Evolutionary conservation across 2,888 invertebrate genomes (phyloP), one percentile per base, ranked within the genome.

Genomic region (Philhelius pedissequus): DNA sequence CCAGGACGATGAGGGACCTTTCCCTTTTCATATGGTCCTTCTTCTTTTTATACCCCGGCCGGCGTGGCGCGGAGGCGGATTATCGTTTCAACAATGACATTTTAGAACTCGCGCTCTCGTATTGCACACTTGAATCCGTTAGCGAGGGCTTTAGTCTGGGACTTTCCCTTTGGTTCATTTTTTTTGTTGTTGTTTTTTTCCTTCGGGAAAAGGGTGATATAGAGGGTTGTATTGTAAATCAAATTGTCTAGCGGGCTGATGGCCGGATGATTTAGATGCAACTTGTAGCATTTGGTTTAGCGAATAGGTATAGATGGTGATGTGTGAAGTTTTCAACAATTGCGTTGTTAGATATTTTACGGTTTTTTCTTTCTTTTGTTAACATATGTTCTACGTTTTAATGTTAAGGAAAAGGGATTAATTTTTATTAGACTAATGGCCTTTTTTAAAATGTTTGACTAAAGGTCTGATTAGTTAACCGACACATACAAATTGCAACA

Each of bases 41-140:
- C 68, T 62, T 38, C 30, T 38, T 62, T 64, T 32, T 73, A 25
- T 54, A 18, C 68, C 25, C 62, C 18, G 6, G 18, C 38, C 38
- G 20, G 7, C 4, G 11, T 11, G 45, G 11, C 45, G 11, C 20
- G 20, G 18, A 7, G 18, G 30, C n/a, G 71, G 84, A 80, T 84
- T 84, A 84, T 76, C 84, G 32, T 40, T 84, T 80, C 84, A 80
- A 76, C 84, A 80, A 84, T 75, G 84, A 68, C 84, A 75, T 71
- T 80, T 84, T 45, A 60, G 71, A 71, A 71, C 70, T 76, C 71
- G 80, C 71, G 52, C 50, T 22, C 54, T 56, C 45, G 64, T 27
- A 40, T 43, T 79, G 75, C 56, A 56, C 75, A 75, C 80, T 84
- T 76, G 80, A 80, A 27, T 73, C 64, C 30, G 52, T 73, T 48